These are phyloP conservation scores for Caenorhabditis drosophilae DNA, from an alignment of 2,888 invertebrate genomes.

Conservation along the genomic window DNA sequence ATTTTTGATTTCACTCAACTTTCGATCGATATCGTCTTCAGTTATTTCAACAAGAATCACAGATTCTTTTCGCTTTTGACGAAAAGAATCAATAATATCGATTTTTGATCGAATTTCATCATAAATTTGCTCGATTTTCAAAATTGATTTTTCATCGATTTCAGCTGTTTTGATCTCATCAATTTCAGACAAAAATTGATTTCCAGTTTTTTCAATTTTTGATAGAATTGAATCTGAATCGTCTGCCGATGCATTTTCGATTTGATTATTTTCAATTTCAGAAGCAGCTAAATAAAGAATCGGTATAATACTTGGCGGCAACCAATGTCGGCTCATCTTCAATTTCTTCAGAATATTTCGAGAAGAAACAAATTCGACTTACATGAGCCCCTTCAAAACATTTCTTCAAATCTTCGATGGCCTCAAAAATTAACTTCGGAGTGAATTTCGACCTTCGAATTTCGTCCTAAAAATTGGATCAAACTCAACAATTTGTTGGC, in stretches of 20 bases:
- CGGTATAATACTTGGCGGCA: slow-evolving; percentile 56
- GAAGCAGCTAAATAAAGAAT: slow-evolving; percentile 37
- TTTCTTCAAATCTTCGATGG: slow-evolving; percentile 54
- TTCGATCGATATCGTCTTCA: slow-evolving; percentile 16
- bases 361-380: background rate
- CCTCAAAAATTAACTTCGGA: slow-evolving; percentile 42
- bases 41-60: slow-evolving; percentile 28
- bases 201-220: background rate
- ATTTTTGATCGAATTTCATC: background rate
- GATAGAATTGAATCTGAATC: slow-evolving; percentile 1
- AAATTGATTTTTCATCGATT: background rate
- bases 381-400: slow-evolving; percentile 49
- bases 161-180: slow-evolving; percentile 19
- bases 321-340: slow-evolving; percentile 58
- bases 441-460: slow-evolving; percentile 30
- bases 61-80: slow-evolving; percentile 9
- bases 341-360: background rate
- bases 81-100: background rate
- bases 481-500: background rate
- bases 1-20: background rate
- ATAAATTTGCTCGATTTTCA: background rate
- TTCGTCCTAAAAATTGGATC: slow-evolving; percentile 22
- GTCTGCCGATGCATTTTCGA: background rate
- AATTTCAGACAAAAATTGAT: slow-evolving; percentile 15
- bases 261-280: slow-evolving; percentile 27